Evolutionary conservation across 1,140 invertebrate species (phyloP).

Genomic region (Eubasilissa regina): DNA sequence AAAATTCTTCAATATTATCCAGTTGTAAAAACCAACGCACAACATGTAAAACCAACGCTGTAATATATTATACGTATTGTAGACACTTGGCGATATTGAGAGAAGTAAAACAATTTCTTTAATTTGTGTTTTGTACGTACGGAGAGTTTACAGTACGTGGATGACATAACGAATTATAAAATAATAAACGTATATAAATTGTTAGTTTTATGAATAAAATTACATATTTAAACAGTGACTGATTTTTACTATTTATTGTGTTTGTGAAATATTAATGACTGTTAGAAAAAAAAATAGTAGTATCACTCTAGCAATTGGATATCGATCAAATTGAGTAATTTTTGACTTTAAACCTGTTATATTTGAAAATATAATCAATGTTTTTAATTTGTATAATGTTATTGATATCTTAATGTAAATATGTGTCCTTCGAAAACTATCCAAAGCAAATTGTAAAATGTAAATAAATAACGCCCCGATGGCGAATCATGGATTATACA

Average conservation of each 20-base stretch:
- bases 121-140: too few relatives aligned
- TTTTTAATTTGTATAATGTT: not conserved
- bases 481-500: too few relatives aligned
- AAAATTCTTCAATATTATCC: too few relatives aligned
- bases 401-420: not conserved
- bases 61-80: too few relatives aligned
- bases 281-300: constrained; percentile 24
- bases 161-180: constrained; percentile 18
- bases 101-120: too few relatives aligned
- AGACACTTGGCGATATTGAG: too few relatives aligned
- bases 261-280: constrained; percentile 36
- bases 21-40: too few relatives aligned
- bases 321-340: constrained; percentile 30
- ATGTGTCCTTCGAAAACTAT: too few relatives aligned
- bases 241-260: constrained; percentile 26
- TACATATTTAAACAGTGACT: constrained; percentile 32
- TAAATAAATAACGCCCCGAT: too few relatives aligned
- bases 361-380: not conserved
- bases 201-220: constrained; percentile 22
- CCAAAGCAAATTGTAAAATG: too few relatives aligned
- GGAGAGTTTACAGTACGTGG: not conserved
- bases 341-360: constrained; percentile 25
- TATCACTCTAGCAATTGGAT: constrained; percentile 11
- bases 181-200: constrained; percentile 5
- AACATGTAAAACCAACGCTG: too few relatives aligned